phyloP scores from a whole-genome alignment of 2,888 invertebrate species.

The Flexamia atlantica region DNA sequence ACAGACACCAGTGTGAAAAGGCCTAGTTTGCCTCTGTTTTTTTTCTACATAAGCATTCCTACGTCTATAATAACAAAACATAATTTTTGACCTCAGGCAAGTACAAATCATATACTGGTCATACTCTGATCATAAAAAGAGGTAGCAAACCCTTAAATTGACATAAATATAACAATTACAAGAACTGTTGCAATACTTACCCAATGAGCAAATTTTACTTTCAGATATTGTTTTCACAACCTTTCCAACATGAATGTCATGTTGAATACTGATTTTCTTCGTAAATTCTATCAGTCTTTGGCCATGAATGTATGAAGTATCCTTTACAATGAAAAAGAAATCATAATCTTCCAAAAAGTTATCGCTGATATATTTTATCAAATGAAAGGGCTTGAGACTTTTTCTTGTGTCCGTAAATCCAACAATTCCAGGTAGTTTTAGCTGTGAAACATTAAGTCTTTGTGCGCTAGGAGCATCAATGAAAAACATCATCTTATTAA shows the following conservation, averaged over 20 bases:
- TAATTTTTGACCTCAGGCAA: too few relatives aligned
- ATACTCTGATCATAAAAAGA: slow-evolving; percentile 48
- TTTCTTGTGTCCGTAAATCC: slow-evolving; percentile 90
- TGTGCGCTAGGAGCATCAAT: slow-evolving; percentile 77
- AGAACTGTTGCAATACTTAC: slow-evolving; percentile 74
- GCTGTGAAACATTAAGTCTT: slow-evolving; percentile 72
- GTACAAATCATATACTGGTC: too few relatives aligned
- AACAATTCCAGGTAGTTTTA: slow-evolving; percentile 84
- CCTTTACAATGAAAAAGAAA: slow-evolving; percentile 93
- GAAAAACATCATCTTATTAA: slow-evolving; percentile 91
- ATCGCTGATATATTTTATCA: slow-evolving; percentile 93
- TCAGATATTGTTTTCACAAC: not conserved
- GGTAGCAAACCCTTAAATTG: not conserved
- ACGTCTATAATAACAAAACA: too few relatives aligned
- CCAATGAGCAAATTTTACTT: slow-evolving; percentile 79
- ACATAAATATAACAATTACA: too few relatives aligned
- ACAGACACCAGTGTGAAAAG: too few relatives aligned
- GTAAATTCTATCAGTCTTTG: slow-evolving; percentile 85
- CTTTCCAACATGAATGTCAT: slow-evolving; percentile 91
- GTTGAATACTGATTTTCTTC: slow-evolving; percentile 88
- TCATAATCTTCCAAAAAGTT: slow-evolving; percentile 94
- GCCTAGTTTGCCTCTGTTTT: too few relatives aligned
- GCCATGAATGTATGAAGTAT: slow-evolving; percentile 91
- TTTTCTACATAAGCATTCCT: too few relatives aligned
- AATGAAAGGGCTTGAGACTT: slow-evolving; percentile 90